phyloP scores from a whole-genome alignment of 35 echinoderm and acorn worm genomes.

The Ophiothrix spiculata region DNA sequence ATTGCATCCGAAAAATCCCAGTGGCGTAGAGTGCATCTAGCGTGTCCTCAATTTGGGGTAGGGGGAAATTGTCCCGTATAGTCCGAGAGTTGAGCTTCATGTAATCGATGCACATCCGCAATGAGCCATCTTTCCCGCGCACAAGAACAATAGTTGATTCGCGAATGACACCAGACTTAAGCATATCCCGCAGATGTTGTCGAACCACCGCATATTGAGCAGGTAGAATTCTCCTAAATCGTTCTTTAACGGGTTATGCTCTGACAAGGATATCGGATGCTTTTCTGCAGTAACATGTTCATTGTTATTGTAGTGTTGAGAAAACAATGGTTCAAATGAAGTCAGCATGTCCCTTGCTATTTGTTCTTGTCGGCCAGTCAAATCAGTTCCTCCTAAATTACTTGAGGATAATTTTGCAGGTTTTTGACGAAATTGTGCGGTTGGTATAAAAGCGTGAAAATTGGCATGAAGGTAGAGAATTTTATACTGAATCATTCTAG shows the following conservation, averaged over 20 bases:
- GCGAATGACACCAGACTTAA: neutral
- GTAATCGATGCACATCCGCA: constrained; percentile 35
- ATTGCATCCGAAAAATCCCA: constrained; percentile 49
- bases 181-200: constrained; percentile 6
- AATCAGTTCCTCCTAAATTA: no score
- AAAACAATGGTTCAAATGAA: no score
- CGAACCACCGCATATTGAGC: neutral
- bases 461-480: no score
- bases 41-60: constrained; percentile 34
- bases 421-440: no score
- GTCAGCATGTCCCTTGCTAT: no score
- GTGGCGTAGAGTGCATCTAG: constrained; percentile 41
- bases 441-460: no score
- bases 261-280: constrained; percentile 21
- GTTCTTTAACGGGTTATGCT: no score
- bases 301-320: no score
- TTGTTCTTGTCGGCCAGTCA: no score
- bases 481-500: no score
- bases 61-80: constrained; percentile 16
- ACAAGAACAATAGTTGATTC: constrained; percentile 27
- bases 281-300: constrained; percentile 7
- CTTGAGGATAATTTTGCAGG: no score
- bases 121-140: constrained; percentile 11
- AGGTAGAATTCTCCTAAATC: neutral
- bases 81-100: constrained; percentile 13